These are phyloP conservation scores for Pristis pectinata DNA, from an alignment of 2,797 vertebrate species.

Conservation along the genomic window DNA sequence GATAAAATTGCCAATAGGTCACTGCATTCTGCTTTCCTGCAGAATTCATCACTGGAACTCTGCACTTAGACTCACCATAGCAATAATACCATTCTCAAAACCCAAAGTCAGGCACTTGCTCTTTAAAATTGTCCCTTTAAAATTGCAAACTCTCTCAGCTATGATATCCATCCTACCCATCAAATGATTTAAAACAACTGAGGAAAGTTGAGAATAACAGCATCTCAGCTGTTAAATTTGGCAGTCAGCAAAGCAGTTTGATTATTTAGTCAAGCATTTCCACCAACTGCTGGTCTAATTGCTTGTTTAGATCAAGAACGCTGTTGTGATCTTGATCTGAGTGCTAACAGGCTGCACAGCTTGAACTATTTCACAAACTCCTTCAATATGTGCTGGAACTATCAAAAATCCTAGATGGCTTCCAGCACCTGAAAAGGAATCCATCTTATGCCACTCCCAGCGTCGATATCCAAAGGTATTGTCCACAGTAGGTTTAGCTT, in stretches of 20 bases:
- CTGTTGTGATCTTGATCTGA: neutral
- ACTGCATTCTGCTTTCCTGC: neutral
- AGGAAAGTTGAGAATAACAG: neutral
- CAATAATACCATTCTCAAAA: neutral
- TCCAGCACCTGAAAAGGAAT: too few relatives aligned
- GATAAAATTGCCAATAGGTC: neutral
- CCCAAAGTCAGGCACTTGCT: neutral
- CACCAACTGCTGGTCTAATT: conserved; percentile 20
- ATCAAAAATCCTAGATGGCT: neutral
- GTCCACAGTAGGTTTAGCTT: neutral
- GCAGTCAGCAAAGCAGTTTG: neutral
- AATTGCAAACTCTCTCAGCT: neutral
- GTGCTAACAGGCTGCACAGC: neutral
- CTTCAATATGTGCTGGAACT: neutral
- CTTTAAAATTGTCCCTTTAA: neutral
- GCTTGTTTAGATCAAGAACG: neutral
- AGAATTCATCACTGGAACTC: neutral
- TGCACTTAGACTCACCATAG: neutral
- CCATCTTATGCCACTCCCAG: too few relatives aligned
- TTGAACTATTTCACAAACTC: conserved; percentile 7
- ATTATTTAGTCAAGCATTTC: neutral
- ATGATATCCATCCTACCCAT: neutral
- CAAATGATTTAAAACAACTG: neutral
- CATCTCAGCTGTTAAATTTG: conserved; percentile 14
- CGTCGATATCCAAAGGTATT: too few relatives aligned